phyloP scores from a whole-genome alignment of 2,888 invertebrate species.

The Rutpela maculata region DNA sequence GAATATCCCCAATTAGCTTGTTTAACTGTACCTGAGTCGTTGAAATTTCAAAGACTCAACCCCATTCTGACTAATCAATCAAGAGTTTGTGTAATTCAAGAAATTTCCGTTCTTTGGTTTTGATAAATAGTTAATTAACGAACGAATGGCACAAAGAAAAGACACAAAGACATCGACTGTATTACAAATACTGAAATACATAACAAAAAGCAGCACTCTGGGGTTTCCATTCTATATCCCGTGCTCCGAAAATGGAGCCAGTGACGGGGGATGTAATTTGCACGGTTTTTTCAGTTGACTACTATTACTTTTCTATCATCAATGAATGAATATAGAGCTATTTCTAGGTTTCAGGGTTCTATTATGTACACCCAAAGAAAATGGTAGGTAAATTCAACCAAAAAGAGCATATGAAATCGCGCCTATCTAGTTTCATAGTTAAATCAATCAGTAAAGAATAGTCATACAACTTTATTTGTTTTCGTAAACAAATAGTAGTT shows the following conservation, averaged over 20 bases:
- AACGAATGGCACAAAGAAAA: slow-evolving; percentile 16
- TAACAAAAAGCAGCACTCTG: slow-evolving; percentile 11
- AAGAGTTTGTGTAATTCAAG: slow-evolving; percentile 23
- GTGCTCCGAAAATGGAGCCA: not conserved
- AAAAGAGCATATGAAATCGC: too few relatives aligned
- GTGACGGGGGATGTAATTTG: not conserved
- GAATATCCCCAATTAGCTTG: not conserved
- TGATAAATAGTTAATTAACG: slow-evolving; percentile 21
- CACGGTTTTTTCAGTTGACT: not conserved
- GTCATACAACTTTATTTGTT: too few relatives aligned
- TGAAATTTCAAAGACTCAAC: slow-evolving; percentile 15
- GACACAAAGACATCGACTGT: slow-evolving; percentile 20
- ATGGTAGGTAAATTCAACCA: too few relatives aligned
- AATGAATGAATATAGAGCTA: too few relatives aligned
- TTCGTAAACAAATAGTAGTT: too few relatives aligned
- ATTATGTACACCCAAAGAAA: too few relatives aligned
- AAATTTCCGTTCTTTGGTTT: slow-evolving; percentile 24
- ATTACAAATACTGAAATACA: slow-evolving; percentile 26
- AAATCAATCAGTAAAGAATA: too few relatives aligned
- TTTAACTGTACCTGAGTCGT: slow-evolving; percentile 6
- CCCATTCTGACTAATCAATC: slow-evolving; percentile 16
- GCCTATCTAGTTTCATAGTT: too few relatives aligned
- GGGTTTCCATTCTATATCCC: slow-evolving; percentile 13
- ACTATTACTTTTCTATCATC: not conserved
- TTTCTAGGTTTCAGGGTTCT: too few relatives aligned